phyloP scores from a whole-genome alignment of 2,797 vertebrate species.

The Luscinia luscinia region DNA sequence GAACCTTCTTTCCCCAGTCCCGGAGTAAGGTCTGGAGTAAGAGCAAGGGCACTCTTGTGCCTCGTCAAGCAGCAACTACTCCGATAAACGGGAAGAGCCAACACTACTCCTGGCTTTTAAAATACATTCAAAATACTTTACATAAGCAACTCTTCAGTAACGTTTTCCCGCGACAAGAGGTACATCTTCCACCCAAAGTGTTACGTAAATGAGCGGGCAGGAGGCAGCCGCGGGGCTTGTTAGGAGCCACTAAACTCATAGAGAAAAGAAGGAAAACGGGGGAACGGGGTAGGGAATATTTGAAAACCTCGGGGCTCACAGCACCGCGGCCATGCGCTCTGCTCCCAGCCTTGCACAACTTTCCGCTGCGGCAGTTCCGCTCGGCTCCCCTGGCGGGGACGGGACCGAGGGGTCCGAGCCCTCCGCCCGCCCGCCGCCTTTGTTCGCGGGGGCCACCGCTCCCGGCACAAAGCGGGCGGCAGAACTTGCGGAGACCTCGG shows the following conservation, averaged over 20 bases:
- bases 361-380: constrained; percentile 19
- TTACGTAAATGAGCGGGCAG: constrained; percentile 9
- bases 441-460: not conserved
- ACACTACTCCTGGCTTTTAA: not conserved
- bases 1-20: not conserved
- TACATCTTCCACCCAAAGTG: not conserved
- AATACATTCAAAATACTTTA: not conserved
- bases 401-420: not conserved
- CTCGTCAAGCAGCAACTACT: not conserved
- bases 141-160: not conserved
- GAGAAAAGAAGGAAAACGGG: not conserved
- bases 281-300: not conserved
- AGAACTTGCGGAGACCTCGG: not conserved
- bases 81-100: constrained; percentile 37
- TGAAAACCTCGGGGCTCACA: not conserved
- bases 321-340: not conserved
- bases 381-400: not conserved
- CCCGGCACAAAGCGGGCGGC: not conserved
- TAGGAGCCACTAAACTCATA: not conserved
- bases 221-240: not conserved
- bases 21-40: not conserved
- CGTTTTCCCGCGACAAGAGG: not conserved
- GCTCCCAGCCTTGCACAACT: constrained; percentile 16
- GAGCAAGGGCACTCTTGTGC: not conserved
- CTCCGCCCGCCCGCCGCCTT: not conserved